phyloP scores from a whole-genome alignment of 2,888 invertebrate genomes.

The Halocaridina rubra region DNA sequence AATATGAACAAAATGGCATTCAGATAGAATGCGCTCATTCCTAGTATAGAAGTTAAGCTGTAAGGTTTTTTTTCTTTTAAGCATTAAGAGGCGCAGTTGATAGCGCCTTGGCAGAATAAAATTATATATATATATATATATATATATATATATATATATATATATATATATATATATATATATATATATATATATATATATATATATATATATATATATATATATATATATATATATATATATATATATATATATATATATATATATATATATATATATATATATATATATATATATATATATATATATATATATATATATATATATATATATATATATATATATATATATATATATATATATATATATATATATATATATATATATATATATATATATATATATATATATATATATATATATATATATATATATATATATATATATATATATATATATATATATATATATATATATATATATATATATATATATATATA shows the following conservation, averaged over 20 bases:
- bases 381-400: background rate
- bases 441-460: slow-evolving; percentile 8
- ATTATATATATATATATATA: background rate
- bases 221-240: slow-evolving; percentile 8
- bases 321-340: slow-evolving; percentile 3
- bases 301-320: background rate
- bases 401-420: slow-evolving; percentile 8
- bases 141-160: slow-evolving; percentile 8
- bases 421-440: slow-evolving; percentile 8
- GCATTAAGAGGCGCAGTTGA: too few relatives aligned
- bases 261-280: slow-evolving; percentile 1
- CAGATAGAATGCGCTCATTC: too few relatives aligned
- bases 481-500: slow-evolving; percentile 8
- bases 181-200: slow-evolving; percentile 8
- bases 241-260: slow-evolving; percentile 5
- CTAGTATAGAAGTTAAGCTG: too few relatives aligned
- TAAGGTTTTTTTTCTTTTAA: too few relatives aligned
- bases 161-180: slow-evolving; percentile 8
- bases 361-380: background rate
- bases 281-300: background rate
- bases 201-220: slow-evolving; percentile 8
- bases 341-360: background rate
- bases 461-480: slow-evolving; percentile 1
- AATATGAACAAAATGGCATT: background rate
- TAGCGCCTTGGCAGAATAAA: background rate